Conservation (phyloP, 2,113 vertebrate genomes). For the Furnarius figulus region DNA sequence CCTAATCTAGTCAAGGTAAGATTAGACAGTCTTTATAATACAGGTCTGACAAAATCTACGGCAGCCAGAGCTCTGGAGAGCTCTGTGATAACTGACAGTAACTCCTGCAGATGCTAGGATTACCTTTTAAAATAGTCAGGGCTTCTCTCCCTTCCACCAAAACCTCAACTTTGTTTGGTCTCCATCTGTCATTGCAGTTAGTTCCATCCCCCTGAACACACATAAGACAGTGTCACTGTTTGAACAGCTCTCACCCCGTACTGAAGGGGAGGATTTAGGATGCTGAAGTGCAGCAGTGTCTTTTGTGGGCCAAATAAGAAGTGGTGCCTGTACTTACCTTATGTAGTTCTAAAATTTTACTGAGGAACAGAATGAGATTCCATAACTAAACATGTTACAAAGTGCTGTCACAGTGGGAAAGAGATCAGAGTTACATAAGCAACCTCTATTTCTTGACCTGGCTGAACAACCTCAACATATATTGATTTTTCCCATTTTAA, state of each 20-base stretch:
- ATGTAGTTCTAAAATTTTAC: neutral
- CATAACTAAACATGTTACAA: neutral
- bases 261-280: neutral
- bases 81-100: neutral
- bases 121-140: neutral
- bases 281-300: neutral
- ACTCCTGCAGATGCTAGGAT: neutral
- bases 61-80: neutral
- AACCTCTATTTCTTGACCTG: slow-evolving; percentile 58
- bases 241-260: neutral
- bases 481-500: slow-evolving; percentile 54
- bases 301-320: neutral
- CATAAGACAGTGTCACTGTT: neutral
- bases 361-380: neutral
- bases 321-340: neutral
- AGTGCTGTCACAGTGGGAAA: neutral
- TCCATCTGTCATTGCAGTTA: neutral
- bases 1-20: neutral
- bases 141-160: neutral
- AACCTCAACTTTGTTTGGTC: neutral
- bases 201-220: neutral
- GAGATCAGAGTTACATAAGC: slow-evolving; percentile 5
- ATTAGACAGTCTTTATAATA: neutral
- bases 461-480: slow-evolving; percentile 26
- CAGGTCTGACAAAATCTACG: neutral